These are phyloP conservation scores for Aphelenchoides besseyi DNA, from an alignment of 1,140 invertebrate genomes.

Conservation along the genomic window DNA sequence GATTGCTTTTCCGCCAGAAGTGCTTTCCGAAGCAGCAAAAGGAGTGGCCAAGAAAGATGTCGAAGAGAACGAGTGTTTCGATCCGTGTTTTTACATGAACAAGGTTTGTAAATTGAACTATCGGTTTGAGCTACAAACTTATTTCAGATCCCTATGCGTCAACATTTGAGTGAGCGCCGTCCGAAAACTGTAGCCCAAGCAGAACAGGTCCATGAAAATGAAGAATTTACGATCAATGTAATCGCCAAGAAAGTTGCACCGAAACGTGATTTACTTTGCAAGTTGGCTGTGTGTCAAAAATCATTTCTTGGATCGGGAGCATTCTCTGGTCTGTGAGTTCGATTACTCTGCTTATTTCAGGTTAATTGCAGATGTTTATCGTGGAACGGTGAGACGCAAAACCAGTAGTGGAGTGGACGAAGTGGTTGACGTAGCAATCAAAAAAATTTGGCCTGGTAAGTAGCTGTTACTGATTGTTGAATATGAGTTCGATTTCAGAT, in stretches of 20 bases:
- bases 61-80: constrained; percentile 34
- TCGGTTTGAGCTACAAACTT: neutral
- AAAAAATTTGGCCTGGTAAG: constrained; percentile 29
- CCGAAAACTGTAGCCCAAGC: constrained; percentile 20
- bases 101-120: constrained; percentile 19
- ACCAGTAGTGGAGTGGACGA: constrained; percentile 5
- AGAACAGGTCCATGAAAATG: constrained; percentile 16
- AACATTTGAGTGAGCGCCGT: constrained; percentile 30
- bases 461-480: neutral
- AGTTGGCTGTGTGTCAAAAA: constrained; percentile 28
- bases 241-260: constrained; percentile 33
- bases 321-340: constrained; percentile 24
- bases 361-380: constrained; percentile 15
- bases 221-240: constrained; percentile 24
- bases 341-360: constrained; percentile 6
- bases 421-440: constrained; percentile 34
- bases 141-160: constrained; percentile 22
- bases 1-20: constrained; percentile 19
- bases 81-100: constrained; percentile 25
- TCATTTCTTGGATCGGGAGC: constrained; percentile 35
- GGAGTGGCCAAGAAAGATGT: constrained; percentile 30
- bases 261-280: constrained; percentile 14
- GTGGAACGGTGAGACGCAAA: constrained; percentile 7
- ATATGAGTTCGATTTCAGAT: constrained; percentile 37
- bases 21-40: constrained; percentile 18